A percentile compares a stretch with the other conserved stretches of the same genome.
Conservation (phyloP, 2,113 vertebrate species). For the Nanorana parkeri region DNA sequence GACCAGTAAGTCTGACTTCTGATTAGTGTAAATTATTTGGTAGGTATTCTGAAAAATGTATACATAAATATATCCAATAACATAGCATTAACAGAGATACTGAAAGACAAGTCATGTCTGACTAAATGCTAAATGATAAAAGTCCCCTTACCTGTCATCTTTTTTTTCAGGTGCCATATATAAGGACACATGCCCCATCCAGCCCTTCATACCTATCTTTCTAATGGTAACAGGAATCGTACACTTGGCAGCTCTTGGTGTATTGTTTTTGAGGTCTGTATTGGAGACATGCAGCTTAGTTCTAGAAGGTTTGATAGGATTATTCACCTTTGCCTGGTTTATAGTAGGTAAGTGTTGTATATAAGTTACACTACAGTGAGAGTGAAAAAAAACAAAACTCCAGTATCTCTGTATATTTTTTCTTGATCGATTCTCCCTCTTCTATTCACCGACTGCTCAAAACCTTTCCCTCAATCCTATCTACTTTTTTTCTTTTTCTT, state of each 20-base stretch:
- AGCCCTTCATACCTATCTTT: constrained; percentile 30
- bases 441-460: too few relatives aligned
- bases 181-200: constrained; percentile 29
- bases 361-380: too few relatives aligned
- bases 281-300: background rate
- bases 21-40: too few relatives aligned
- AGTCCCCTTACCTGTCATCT: background rate
- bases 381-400: too few relatives aligned
- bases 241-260: background rate
- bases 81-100: background rate
- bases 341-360: constrained; percentile 25
- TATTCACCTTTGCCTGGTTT: constrained; percentile 39
- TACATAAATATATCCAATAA: background rate
- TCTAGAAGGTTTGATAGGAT: constrained; percentile 14
- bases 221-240: constrained; percentile 11
- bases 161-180: constrained; percentile 20
- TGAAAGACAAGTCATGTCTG: background rate
- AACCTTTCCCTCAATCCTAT: too few relatives aligned
- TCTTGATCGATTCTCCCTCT: too few relatives aligned
- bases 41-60: too few relatives aligned
- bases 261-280: background rate
- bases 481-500: too few relatives aligned
- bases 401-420: too few relatives aligned
- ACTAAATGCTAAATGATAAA: background rate
- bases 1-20: background rate